phyloP scores from a whole-genome alignment of 2,797 vertebrate species.

The Labroides dimidiatus region DNA sequence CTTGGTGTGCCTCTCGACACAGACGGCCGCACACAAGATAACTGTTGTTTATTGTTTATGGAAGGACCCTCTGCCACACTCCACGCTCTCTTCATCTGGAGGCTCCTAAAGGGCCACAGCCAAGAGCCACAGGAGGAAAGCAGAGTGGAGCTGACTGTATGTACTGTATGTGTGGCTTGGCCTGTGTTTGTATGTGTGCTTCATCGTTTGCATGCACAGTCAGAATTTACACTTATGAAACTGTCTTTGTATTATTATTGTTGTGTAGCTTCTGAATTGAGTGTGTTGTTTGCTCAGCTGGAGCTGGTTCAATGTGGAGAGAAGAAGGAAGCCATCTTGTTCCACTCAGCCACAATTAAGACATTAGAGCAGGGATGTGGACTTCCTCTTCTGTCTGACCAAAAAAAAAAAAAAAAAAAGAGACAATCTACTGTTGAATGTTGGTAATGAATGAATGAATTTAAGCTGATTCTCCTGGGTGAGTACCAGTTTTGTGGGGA shows the following conservation, averaged over 20 bases:
- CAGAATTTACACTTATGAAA: conserved; percentile 16
- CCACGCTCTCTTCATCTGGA: conserved; percentile 73
- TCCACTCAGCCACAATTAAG: conserved; percentile 33
- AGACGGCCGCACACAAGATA: conserved; percentile 78
- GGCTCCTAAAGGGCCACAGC: conserved; percentile 56
- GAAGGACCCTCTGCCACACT: conserved; percentile 76
- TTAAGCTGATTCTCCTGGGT: neutral
- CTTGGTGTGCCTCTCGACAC: conserved; percentile 73
- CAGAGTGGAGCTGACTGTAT: conserved; percentile 42
- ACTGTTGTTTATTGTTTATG: conserved; percentile 82
- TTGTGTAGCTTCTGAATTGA: conserved; percentile 28
- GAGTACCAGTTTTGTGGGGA: neutral
- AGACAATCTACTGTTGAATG: no score
- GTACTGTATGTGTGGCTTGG: conserved; percentile 47
- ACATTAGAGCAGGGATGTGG: conserved; percentile 10
- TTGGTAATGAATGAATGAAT: no score
- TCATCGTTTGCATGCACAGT: conserved; percentile 17
- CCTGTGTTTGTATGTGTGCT: neutral
- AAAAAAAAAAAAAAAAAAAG: no score
- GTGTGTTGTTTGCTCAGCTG: conserved; percentile 64
- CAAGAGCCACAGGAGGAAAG: conserved; percentile 54
- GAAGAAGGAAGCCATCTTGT: conserved; percentile 31
- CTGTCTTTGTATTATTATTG: conserved; percentile 26
- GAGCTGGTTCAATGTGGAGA: conserved; percentile 25
- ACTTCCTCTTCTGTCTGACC: conserved; percentile 14